phyloP scores from a whole-genome alignment of 2,797 vertebrate genomes.

The Hypotaenidia okinawae region DNA sequence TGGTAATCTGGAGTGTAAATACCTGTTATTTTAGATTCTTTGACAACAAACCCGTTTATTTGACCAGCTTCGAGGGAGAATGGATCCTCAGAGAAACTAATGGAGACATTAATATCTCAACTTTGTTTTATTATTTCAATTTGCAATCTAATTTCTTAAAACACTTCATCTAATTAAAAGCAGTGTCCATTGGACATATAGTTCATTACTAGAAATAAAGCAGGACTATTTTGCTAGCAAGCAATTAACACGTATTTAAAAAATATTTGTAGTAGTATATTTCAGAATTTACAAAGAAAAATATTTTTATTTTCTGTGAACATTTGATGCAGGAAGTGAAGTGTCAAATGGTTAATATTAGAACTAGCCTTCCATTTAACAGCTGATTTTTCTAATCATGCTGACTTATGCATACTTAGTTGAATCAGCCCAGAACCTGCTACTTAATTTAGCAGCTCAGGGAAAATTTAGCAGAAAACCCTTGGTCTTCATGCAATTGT shows the following conservation, averaged over 20 bases:
- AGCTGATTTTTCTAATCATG: not conserved
- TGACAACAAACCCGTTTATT: not conserved
- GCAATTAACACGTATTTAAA: not conserved
- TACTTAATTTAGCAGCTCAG: not conserved
- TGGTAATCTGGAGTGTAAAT: not conserved
- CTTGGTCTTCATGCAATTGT: not conserved
- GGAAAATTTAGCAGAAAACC: not conserved
- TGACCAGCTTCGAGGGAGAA: not conserved
- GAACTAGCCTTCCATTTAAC: not conserved
- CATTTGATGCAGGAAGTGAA: not conserved
- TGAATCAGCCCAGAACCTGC: not conserved
- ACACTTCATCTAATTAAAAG: not conserved
- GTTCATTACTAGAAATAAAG: not conserved
- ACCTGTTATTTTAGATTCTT: not conserved
- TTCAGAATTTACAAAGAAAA: not conserved
- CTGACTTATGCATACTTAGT: not conserved
- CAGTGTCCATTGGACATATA: not conserved
- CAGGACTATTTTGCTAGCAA: not conserved
- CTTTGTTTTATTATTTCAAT: not conserved
- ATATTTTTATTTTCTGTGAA: not conserved
- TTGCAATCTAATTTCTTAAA: slow-evolving; percentile 11
- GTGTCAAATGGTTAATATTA: not conserved
- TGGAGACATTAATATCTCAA: not conserved
- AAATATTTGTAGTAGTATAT: not conserved
- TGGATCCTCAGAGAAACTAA: not conserved